Evolutionary conservation across 2,113 vertebrate species (phyloP).

Genomic region (Picathartes gymnocephalus): DNA sequence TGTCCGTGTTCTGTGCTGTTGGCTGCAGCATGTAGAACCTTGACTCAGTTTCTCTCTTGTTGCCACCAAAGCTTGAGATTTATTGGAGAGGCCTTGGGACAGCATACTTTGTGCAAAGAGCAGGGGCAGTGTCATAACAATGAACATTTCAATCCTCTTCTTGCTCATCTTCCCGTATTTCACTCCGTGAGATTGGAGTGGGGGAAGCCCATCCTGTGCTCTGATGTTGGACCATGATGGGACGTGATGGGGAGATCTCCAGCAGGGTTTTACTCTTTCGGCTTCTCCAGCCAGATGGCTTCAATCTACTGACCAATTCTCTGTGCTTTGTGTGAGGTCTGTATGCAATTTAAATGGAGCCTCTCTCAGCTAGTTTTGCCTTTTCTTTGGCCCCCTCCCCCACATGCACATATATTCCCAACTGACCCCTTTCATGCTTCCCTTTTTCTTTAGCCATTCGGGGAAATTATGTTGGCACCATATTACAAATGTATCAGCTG

Average conservation of each 20-base stretch:
- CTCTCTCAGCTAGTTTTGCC: slow-evolving; percentile 56
- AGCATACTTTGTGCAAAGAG: neutral
- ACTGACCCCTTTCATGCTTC: slow-evolving; percentile 34
- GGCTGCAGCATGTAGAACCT: neutral
- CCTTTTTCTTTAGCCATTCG: neutral
- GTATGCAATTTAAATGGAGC: slow-evolving; percentile 46
- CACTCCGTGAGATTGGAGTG: neutral
- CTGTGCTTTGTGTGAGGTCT: slow-evolving; percentile 68
- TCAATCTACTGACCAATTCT: slow-evolving; percentile 65
- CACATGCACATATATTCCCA: slow-evolving; percentile 19
- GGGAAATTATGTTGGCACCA: slow-evolving; percentile 26
- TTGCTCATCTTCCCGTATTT: slow-evolving; percentile 25
- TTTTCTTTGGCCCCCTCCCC: slow-evolving; percentile 28
- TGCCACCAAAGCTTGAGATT: neutral
- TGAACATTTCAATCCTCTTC: neutral
- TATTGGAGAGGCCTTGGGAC: neutral
- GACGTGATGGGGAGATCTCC: slow-evolving; percentile 54
- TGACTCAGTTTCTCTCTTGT: neutral
- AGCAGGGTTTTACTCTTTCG: slow-evolving; percentile 56
- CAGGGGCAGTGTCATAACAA: neutral
- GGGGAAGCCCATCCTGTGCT: slow-evolving; percentile 34
- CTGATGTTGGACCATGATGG: slow-evolving; percentile 47
- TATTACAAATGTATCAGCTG: slow-evolving; percentile 20
- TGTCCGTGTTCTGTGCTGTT: neutral
- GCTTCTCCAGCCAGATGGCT: slow-evolving; percentile 63